Evolutionary conservation across 92 coral and sea anemone species (phyloP).

Genomic region (Pocillopora meandrina): DNA sequence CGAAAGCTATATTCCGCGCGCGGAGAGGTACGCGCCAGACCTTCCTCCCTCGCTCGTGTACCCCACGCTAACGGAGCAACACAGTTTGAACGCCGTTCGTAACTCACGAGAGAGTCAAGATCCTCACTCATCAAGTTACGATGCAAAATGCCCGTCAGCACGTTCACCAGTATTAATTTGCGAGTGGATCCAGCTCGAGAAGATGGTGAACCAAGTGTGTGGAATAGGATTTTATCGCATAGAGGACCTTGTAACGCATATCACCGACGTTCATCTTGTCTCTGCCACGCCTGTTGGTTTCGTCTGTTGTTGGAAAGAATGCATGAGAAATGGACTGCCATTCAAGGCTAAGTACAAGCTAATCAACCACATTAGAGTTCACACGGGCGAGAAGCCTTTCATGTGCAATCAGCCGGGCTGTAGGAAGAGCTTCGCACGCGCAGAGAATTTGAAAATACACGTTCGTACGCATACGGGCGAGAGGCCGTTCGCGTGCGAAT

Average conservation of each 20-base stretch:
- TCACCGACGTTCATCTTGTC: slow-evolving; percentile 83
- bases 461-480: slow-evolving; percentile 96
- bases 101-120: slow-evolving; percentile 16
- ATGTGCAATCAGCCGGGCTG: slow-evolving; percentile 88
- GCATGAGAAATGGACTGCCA: slow-evolving; percentile 91
- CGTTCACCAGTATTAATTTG: slow-evolving; percentile 70
- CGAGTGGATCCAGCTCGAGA: slow-evolving; percentile 74
- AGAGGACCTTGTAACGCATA: slow-evolving; percentile 89
- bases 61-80: slow-evolving; percentile 37
- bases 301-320: slow-evolving; percentile 94
- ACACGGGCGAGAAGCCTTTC: slow-evolving; percentile 98
- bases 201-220: slow-evolving; percentile 70
- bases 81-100: slow-evolving; percentile 1
- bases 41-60: slow-evolving; percentile 52
- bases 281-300: slow-evolving; percentile 73
- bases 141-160: slow-evolving; percentile 31
- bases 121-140: slow-evolving; percentile 19
- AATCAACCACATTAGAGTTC: slow-evolving; percentile 94
- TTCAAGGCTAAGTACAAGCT: slow-evolving; percentile 99
- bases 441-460: slow-evolving; percentile 96
- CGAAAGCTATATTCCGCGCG: slow-evolving; percentile 37
- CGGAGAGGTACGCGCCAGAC: slow-evolving; percentile 40
- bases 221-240: slow-evolving; percentile 85
- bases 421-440: slow-evolving; percentile 94
- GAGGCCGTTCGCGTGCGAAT: slow-evolving; percentile 95